These are phyloP conservation scores for Idaea aversata DNA, from an alignment of 2,888 invertebrate species.

Conservation along the genomic window DNA sequence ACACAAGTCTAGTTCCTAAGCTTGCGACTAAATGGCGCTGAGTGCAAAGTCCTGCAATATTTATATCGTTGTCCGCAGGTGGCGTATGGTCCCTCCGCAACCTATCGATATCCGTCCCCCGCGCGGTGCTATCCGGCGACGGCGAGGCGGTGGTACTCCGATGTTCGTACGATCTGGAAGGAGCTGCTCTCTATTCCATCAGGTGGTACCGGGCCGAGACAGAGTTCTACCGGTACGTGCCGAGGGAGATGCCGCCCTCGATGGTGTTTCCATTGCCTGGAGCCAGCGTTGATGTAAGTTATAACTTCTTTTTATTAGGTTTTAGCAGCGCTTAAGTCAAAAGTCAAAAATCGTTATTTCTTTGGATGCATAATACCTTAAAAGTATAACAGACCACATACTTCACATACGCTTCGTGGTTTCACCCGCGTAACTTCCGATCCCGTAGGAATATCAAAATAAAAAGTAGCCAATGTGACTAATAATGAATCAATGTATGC, in stretches of 20 bases:
- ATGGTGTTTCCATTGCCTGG: conserved; percentile 84
- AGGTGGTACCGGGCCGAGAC: conserved; percentile 85
- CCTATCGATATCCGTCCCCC: conserved; percentile 74
- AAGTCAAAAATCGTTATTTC: no score
- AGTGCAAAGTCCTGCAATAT: neutral
- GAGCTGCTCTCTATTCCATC: conserved; percentile 83
- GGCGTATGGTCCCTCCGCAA: conserved; percentile 73
- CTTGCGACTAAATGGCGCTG: neutral
- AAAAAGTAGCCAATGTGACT: no score
- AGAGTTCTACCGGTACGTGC: conserved; percentile 89
- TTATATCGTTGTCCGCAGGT: conserved; percentile 41
- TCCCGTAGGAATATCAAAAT: no score
- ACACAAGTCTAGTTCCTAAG: no score
- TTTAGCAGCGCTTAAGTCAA: no score
- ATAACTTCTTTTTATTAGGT: neutral
- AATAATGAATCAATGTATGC: no score
- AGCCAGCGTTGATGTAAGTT: conserved; percentile 86
- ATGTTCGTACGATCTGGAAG: conserved; percentile 81
- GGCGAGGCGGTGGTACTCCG: conserved; percentile 73
- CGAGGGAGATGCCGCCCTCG: conserved; percentile 85
- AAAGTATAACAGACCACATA: no score
- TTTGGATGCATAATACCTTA: no score
- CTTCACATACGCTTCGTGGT: no score
- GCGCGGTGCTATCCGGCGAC: conserved; percentile 78
- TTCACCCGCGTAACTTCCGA: no score